These are phyloP conservation scores for Taeniopygia guttata DNA, from an alignment of 2,797 vertebrate genomes.

Conservation along the genomic window DNA sequence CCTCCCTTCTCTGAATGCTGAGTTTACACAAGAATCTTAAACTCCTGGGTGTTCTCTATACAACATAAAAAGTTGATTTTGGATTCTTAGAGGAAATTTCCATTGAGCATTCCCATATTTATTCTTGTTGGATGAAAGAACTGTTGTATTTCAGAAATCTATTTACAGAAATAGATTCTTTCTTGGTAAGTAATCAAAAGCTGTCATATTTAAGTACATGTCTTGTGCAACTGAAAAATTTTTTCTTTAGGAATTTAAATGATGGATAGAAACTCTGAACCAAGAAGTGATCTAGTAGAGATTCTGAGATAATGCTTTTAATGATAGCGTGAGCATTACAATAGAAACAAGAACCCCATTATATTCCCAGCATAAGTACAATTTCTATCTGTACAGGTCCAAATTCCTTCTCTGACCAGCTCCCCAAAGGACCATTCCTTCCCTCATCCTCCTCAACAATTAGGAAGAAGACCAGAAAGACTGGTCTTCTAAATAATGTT, in stretches of 20 bases:
- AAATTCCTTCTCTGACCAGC: not conserved
- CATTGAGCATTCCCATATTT: slow-evolving; percentile 62
- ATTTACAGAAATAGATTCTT: slow-evolving; percentile 30
- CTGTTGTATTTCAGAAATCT: slow-evolving; percentile 13
- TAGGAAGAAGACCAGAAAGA: not conserved
- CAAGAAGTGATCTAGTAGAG: slow-evolving; percentile 9
- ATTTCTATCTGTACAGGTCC: not conserved
- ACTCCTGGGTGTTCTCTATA: slow-evolving; percentile 59
- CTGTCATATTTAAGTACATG: not conserved
- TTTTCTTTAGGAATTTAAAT: slow-evolving; percentile 25
- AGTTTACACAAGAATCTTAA: slow-evolving; percentile 58
- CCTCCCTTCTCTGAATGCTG: slow-evolving; percentile 18
- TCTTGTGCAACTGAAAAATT: not conserved
- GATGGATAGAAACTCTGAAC: slow-evolving; percentile 19
- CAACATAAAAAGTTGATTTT: slow-evolving; percentile 62
- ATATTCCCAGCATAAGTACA: not conserved
- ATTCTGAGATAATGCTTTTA: not conserved
- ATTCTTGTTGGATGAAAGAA: slow-evolving; percentile 46
- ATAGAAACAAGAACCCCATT: not conserved
- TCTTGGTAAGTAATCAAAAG: slow-evolving; percentile 12
- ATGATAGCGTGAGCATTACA: not conserved
- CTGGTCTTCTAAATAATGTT: not conserved
- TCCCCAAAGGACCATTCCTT: not conserved
- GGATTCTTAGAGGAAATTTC: slow-evolving; percentile 65
- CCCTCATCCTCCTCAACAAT: not conserved